Percentiles rank a stretch among this genome's conserved stretches.
Conservation (phyloP, 2,888 invertebrate species). For the Netelia inedita region DNA sequence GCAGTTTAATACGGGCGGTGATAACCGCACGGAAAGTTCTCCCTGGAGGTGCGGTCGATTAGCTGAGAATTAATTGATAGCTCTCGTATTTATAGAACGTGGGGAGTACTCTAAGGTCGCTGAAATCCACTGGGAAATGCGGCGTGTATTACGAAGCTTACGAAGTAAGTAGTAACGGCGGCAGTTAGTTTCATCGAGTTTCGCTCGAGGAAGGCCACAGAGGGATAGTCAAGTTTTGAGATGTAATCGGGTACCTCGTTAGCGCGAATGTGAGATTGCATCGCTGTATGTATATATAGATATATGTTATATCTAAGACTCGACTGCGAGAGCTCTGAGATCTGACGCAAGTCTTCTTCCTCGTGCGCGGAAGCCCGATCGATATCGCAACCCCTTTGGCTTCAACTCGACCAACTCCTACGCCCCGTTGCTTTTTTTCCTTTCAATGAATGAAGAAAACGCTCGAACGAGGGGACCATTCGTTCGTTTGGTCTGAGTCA, state of each 20-base stretch:
- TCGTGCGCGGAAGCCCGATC: constrained; percentile 55
- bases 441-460: not conserved
- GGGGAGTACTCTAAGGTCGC: not conserved
- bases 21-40: constrained; percentile 33
- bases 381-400: constrained; percentile 51
- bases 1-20: not conserved
- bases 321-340: constrained; percentile 31
- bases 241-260: constrained; percentile 75
- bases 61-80: constrained; percentile 63
- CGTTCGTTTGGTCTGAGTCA: not conserved
- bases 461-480: not conserved
- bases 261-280: constrained; percentile 73
- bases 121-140: constrained; percentile 56
- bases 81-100: constrained; percentile 1
- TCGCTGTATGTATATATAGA: constrained; percentile 48
- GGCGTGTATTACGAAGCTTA: constrained; percentile 27
- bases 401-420: constrained; percentile 8
- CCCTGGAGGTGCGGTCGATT: constrained; percentile 55
- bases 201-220: constrained; percentile 56
- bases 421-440: not conserved
- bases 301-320: constrained; percentile 10
- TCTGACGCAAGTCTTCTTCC: constrained; percentile 71
- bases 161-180: constrained; percentile 57
- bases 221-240: constrained; percentile 67
- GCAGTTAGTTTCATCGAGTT: constrained; percentile 62